These are phyloP conservation scores for Tachina grossa DNA, from an alignment of 2,888 invertebrate species.

Conservation along the genomic window DNA sequence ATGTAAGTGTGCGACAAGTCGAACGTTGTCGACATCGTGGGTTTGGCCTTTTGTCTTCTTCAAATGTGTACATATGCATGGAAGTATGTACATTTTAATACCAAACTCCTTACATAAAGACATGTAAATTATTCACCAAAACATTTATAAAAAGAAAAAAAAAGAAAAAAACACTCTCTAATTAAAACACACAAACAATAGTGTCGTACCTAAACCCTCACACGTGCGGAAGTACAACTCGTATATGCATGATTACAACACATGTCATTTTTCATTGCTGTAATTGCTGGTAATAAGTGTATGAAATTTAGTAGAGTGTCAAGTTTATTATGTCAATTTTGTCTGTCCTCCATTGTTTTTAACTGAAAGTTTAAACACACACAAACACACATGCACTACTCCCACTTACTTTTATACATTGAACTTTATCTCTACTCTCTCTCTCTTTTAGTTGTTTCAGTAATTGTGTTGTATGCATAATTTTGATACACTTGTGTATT, in stretches of 20 bases:
- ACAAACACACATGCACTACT: not conserved
- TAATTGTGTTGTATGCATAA: constrained; percentile 57
- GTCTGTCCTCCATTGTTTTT: constrained; percentile 10
- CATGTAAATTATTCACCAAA: constrained; percentile 26
- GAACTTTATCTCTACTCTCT: not conserved
- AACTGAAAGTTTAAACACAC: not conserved
- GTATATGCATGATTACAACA: constrained; percentile 22
- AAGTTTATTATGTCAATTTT: constrained; percentile 58
- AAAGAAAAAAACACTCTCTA: not conserved
- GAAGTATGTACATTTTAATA: not conserved
- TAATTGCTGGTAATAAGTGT: constrained; percentile 66
- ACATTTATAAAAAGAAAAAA: constrained; percentile 22
- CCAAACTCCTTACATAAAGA: not conserved
- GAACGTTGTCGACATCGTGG: too few species aligned
- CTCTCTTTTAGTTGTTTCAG: constrained; percentile 21
- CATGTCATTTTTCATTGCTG: constrained; percentile 53
- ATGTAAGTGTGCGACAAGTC: too few species aligned
- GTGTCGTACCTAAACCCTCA: not conserved
- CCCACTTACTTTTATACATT: not conserved
- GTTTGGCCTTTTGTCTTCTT: too few species aligned
- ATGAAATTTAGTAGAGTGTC: constrained; percentile 64
- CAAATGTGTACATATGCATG: too few species aligned
- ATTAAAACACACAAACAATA: constrained; percentile 33
- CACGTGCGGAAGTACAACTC: not conserved
- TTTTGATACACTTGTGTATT: constrained; percentile 65